Percentiles rank a stretch among this genome's conserved stretches.
These are phyloP conservation scores for Macrocentrus cingulum DNA, from an alignment of 1,140 invertebrate genomes.

Conservation along the genomic window DNA sequence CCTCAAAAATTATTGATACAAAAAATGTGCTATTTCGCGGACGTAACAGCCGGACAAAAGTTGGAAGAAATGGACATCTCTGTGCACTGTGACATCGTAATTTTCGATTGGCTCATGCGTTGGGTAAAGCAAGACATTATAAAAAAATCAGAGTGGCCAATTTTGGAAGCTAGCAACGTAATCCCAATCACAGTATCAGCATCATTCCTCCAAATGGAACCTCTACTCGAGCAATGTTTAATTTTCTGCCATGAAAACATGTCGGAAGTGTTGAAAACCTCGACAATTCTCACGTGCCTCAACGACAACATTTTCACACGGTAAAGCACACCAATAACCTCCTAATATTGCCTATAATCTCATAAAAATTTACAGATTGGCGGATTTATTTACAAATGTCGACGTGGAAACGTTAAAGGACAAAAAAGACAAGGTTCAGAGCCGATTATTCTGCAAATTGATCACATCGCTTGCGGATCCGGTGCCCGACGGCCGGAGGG, in stretches of 20 bases:
- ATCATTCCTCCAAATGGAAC: constrained; percentile 92
- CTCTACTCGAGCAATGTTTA: constrained; percentile 79
- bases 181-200: constrained; percentile 91
- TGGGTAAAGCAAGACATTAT: constrained; percentile 82
- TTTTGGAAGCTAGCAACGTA: constrained; percentile 81
- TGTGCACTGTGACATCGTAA: constrained; percentile 90
- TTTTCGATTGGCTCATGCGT: constrained; percentile 95
- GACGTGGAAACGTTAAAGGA: constrained; percentile 78
- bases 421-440: constrained; percentile 81
- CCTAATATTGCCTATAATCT: constrained; percentile 15
- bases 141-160: constrained; percentile 68
- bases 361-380: constrained; percentile 61
- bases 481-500: constrained; percentile 69
- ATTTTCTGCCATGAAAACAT: constrained; percentile 78
- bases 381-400: constrained; percentile 77
- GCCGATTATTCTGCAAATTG: constrained; percentile 78
- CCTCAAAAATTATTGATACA: constrained; percentile 79
- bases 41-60: constrained; percentile 80
- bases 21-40: constrained; percentile 94
- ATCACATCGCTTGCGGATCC: constrained; percentile 73
- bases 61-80: constrained; percentile 96
- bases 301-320: constrained; percentile 77
- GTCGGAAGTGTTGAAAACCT: constrained; percentile 75
- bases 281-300: constrained; percentile 78
- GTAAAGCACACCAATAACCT: constrained; percentile 44